A percentile compares a stretch with the other conserved stretches of the same genome.
These are phyloP conservation scores for Cherax destructor DNA, from an alignment of 1,140 invertebrate species.

Conservation along the genomic window DNA sequence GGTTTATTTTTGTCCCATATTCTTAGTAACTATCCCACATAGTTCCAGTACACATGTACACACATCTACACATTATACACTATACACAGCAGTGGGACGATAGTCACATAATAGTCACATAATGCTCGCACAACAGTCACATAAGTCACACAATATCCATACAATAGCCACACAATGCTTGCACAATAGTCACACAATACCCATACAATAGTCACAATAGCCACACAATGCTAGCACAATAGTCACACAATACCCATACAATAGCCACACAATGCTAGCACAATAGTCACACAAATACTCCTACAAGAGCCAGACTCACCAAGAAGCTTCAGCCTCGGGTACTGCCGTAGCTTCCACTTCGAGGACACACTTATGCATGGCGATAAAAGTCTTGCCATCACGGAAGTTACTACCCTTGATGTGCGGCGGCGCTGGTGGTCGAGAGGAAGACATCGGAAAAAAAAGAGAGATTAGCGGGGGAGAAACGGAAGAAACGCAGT, in stretches of 20 bases:
- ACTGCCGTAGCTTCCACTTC: conserved; percentile 66
- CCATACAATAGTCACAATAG: not conserved
- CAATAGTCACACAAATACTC: not conserved
- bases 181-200: not conserved
- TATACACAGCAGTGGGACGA: no score
- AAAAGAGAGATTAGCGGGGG: not conserved
- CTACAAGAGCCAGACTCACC: conserved; percentile 6
- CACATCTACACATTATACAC: no score
- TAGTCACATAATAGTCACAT: no score
- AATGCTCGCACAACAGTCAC: not conserved
- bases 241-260: not conserved
- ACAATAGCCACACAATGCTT: not conserved
- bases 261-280: not conserved
- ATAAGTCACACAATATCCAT: not conserved
- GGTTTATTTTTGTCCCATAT: no score
- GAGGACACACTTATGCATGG: conserved; percentile 66
- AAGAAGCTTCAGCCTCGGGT: conserved; percentile 60
- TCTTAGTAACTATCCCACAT: no score
- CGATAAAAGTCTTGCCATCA: conserved; percentile 67
- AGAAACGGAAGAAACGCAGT: no score
- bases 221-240: not conserved
- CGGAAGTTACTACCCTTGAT: conserved; percentile 62
- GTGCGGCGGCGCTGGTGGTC: conserved; percentile 62
- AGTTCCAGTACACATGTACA: no score
- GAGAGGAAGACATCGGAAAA: not conserved